These are phyloP conservation scores for Tiphia femorata DNA, from an alignment of 2,888 invertebrate species.

Conservation along the genomic window DNA sequence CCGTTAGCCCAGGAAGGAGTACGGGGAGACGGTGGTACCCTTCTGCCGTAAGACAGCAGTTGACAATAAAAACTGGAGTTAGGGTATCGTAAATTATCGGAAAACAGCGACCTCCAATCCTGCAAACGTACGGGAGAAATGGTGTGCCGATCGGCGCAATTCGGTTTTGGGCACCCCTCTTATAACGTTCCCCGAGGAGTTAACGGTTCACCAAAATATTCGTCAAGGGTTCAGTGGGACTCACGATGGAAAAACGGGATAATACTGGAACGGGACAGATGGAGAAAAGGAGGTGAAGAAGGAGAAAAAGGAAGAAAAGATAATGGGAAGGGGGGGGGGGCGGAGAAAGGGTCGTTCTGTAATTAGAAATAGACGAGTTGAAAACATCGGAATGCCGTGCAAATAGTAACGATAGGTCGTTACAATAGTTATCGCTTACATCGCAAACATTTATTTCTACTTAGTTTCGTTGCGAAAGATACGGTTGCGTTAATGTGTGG, in stretches of 20 bases:
- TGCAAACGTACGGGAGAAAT: conserved; percentile 18
- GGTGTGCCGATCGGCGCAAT: conserved; percentile 6
- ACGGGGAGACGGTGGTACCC: conserved; percentile 1
- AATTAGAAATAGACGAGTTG: no score
- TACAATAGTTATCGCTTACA: no score
- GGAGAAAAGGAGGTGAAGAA: not conserved
- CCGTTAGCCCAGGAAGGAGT: conserved; percentile 33
- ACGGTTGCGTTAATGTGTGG: no score
- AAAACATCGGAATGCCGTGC: no score
- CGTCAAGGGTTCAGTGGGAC: conserved; percentile 10
- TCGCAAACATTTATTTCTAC: no score
- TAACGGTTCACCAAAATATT: conserved; percentile 5
- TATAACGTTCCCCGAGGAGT: not conserved
- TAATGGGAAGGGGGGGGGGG: no score
- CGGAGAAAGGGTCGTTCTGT: no score
- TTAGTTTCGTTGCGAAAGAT: no score
- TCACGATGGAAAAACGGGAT: no score
- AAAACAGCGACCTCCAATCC: conserved; percentile 26
- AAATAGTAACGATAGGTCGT: no score
- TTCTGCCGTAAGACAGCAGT: conserved; percentile 21
- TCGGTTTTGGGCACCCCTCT: not conserved
- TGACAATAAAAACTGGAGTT: conserved; percentile 42
- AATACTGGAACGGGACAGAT: no score
- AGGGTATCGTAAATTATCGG: conserved; percentile 38
- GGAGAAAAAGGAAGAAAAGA: not conserved